Evolutionary conservation across 2,888 invertebrate genomes (phyloP).

Genomic region (Phymatocera aterrima): DNA sequence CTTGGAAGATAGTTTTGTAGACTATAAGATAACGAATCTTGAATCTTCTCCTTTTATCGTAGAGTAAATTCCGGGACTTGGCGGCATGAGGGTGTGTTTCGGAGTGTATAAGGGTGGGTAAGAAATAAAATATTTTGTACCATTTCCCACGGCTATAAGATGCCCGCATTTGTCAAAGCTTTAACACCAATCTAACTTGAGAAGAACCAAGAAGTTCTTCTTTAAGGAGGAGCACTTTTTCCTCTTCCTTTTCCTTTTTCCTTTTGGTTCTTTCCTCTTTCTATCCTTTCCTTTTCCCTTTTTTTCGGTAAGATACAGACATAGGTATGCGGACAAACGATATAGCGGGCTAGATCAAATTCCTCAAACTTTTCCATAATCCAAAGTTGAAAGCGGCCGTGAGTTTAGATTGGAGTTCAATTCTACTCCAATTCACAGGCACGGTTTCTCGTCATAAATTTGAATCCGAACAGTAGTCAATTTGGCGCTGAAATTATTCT

Average conservation of each 20-base stretch:
- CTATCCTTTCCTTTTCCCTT: background rate
- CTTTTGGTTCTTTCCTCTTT: background rate
- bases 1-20: slow-evolving; percentile 60
- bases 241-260: background rate
- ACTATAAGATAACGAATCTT: slow-evolving; percentile 60
- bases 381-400: background rate
- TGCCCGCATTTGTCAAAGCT: slow-evolving; percentile 49
- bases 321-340: background rate
- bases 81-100: slow-evolving; percentile 54
- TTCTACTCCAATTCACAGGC: too few species aligned
- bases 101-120: slow-evolving; percentile 53
- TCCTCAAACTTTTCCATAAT: background rate
- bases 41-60: slow-evolving; percentile 64
- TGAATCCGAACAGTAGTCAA: too few species aligned
- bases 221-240: slow-evolving; percentile 25
- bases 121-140: slow-evolving; percentile 43
- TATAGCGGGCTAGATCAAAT: background rate
- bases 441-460: too few species aligned
- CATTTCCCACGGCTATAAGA: slow-evolving; percentile 54
- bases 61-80: slow-evolving; percentile 59
- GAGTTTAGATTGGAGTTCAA: too few species aligned
- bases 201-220: slow-evolving; percentile 34
- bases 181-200: slow-evolving; percentile 45
- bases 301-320: background rate
- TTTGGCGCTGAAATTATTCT: slow-evolving; percentile 17